Evolutionary conservation across 2,113 vertebrate species (phyloP), one percentile per base, ranked within the genome.

Genomic region (Osmerus mordax): DNA sequence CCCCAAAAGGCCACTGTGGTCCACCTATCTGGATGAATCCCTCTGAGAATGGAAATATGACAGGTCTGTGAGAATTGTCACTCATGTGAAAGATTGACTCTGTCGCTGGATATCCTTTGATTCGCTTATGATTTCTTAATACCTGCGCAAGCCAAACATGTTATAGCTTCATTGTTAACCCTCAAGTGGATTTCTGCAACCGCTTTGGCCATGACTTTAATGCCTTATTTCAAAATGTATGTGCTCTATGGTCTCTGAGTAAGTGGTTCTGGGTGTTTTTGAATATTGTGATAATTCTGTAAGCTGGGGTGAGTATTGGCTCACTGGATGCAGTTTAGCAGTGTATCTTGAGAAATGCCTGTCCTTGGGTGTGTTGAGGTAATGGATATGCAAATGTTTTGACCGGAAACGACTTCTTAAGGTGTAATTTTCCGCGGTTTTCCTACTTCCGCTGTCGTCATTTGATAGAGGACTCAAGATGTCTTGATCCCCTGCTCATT

Each of bases 21-120:
- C 81, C 70, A 29, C 72, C 61, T 73, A 78, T 90, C 87, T 85
- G 86, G 87, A 89, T 78, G 72, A 67, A 75, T 83, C 80, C 78
- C 81, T 81, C 69, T 74, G 80, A 88, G 85, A 88, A 90, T 89
- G 79, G 74, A 84, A 88, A 86, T 84, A 81, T 87, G 85, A 77
- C 83, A 88, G 79, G 77, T 88, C 61, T 84, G 78, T 85, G 76
- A 82, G 84, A 89, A 79, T 83, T 65, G 65, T 59, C 70, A 53
- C 71, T 73, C 7, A 79, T 74, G 32, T 84, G 68, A 63, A 79
- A 81, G 72, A 81, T 80, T 86, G 81, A 59, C 32, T 28, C 76
- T 80, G 71, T 74, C 16, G 65, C 65, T 74, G 73, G 71, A 70
- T 75, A 75, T 71, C 67, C 80, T 52, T 71, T 65, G 41, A 74